A percentile compares a stretch with the other conserved stretches of the same genome.
Conservation (phyloP, 2,888 invertebrate species). For the Polyploca ridens region DNA sequence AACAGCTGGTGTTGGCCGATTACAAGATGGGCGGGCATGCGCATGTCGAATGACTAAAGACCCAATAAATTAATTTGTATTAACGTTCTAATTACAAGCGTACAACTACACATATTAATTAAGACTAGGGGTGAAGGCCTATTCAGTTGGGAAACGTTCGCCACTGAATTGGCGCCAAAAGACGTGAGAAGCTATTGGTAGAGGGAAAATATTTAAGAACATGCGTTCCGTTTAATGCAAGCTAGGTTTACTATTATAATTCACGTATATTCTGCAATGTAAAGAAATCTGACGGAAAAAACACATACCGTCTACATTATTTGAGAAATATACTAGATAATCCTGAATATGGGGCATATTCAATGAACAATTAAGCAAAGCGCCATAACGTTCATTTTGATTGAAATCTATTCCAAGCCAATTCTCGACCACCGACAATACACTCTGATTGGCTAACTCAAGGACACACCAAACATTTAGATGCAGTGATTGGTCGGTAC, state of each 20-base stretch:
- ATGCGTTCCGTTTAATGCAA: not conserved
- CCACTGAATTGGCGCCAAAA: constrained; percentile 15
- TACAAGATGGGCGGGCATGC: constrained; percentile 16
- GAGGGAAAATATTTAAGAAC: not conserved
- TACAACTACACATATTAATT: constrained; percentile 17
- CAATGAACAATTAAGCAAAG: no score
- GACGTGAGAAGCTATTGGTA: constrained; percentile 1
- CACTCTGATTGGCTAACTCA: no score
- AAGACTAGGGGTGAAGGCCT: constrained; percentile 18
- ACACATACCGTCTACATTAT: no score
- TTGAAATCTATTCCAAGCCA: no score
- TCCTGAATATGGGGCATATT: no score
- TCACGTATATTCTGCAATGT: no score
- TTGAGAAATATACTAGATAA: no score
- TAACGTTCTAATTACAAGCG: constrained; percentile 25
- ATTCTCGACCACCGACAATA: no score
- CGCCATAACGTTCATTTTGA: no score
- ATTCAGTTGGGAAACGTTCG: constrained; percentile 20
- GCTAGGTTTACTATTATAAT: not conserved
- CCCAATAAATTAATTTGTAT: constrained; percentile 38
- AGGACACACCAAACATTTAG: no score
- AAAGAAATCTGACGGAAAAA: no score
- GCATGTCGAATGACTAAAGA: constrained; percentile 34
- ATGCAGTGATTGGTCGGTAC: no score
- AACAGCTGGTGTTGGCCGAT: constrained; percentile 19